Base-by-base conservation (phyloP, 2,888 invertebrate genomes). In the Xestoiulus laeticollis region DNA sequence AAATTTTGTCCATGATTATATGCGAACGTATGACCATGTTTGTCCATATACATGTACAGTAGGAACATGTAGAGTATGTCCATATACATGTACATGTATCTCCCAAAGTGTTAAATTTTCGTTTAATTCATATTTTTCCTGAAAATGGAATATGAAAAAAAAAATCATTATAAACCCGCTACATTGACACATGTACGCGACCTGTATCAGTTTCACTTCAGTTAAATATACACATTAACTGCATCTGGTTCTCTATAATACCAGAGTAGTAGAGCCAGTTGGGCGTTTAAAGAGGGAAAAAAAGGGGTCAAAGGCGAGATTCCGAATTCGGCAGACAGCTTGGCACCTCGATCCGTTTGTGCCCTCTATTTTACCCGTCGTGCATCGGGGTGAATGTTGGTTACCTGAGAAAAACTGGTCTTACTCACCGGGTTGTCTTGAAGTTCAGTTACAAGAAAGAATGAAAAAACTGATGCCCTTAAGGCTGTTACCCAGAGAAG, bases 311-410 rank as follows among this genome's bases (percentile, higher is more conserved):
- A 30, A 78, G 78, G 78, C 78, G 78, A 78, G 38, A 30, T 78
- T 78, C 78, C 78, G 78, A 78, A 78, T 78, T 78, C 78, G 78
- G 30, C 78, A 78, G 78, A 78, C 78, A 78, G 78, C 78, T 78
- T 78, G 78, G 78, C 78, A 78, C 78, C 78, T 78, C 78, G 78
- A 12, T 12, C 59, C 22, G 59, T 22, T 68, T 22, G 22, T 68
- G 22, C 68, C n/a, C 68, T 22, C 68, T 16, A 26, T 19, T 16
- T 68, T 68, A 68, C 68, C 68, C 68, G 22, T 59, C n/a, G 53
- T 16, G n/a, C 53, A 59, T n/a, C 43, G 43, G 43, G n/a, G 48
- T 3, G 48, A 48, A 48, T 19, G n/a, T 26, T 78, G 26, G 78
- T 30, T 78, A 78, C 78, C 78, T 78, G 68, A 10, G 30, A 78